phyloP scores from a whole-genome alignment of 2,113 vertebrate genomes.

The Ciconia stormi region DNA sequence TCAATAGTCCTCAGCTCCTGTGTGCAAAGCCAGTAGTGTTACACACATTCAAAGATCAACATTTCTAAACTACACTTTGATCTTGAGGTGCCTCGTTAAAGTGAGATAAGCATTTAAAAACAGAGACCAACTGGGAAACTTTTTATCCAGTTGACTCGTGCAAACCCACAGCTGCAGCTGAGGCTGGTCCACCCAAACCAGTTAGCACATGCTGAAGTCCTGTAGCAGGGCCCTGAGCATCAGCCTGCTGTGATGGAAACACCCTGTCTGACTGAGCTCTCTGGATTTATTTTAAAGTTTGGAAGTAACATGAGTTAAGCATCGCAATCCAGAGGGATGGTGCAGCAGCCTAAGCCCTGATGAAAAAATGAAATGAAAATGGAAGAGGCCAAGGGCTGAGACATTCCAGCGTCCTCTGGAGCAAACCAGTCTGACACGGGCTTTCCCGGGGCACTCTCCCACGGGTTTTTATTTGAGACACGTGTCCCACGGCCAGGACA shows the following conservation, averaged over 20 bases:
- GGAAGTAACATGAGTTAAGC: not conserved
- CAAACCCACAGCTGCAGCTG: not conserved
- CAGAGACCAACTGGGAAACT: not conserved
- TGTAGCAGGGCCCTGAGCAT: not conserved
- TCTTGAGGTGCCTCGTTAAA: not conserved
- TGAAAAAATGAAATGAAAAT: not conserved
- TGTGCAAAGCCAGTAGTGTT: rapidly evolving
- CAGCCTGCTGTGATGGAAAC: rapidly evolving
- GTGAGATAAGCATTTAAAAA: not conserved
- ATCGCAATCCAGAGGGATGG: rapidly evolving
- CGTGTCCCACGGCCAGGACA: rapidly evolving
- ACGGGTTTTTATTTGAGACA: not conserved
- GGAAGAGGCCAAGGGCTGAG: not conserved
- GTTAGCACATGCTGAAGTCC: not conserved
- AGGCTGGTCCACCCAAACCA: not conserved
- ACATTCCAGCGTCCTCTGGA: not conserved
- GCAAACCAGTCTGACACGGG: rapidly evolving
- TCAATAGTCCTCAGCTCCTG: not conserved
- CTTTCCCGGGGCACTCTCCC: not conserved
- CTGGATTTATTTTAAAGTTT: not conserved
- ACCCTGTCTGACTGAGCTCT: not conserved
- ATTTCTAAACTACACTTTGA: not conserved
- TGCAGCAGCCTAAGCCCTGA: not conserved
- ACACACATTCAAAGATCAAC: not conserved
- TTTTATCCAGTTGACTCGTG: not conserved